These are phyloP conservation scores for Drosophila tanythrix DNA, from an alignment of 2,888 invertebrate species.

Conservation along the genomic window DNA sequence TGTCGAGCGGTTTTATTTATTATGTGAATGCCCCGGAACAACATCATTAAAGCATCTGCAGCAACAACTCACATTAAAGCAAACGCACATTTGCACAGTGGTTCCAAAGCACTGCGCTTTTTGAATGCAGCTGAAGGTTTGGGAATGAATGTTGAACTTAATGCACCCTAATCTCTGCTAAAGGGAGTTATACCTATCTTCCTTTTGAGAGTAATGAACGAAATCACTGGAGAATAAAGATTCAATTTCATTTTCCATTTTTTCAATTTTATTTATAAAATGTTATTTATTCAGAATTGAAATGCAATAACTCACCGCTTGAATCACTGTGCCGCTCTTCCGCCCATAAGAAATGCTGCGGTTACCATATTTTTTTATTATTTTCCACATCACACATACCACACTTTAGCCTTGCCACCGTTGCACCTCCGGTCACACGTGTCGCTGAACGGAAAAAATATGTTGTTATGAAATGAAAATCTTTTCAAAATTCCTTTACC, in stretches of 20 bases:
- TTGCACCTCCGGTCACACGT: constrained; percentile 29
- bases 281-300: background rate
- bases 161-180: background rate
- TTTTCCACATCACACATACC: constrained; percentile 61
- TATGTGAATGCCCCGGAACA: constrained; percentile 51
- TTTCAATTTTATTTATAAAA: background rate
- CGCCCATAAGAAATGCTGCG: constrained; percentile 30
- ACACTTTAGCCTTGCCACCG: constrained; percentile 41
- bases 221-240: background rate
- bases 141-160: background rate
- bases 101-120: constrained; percentile 17
- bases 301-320: background rate
- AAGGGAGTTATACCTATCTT: background rate
- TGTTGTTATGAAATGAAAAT: constrained; percentile 72
- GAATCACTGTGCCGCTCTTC: constrained; percentile 27
- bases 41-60: constrained; percentile 51
- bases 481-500: constrained; percentile 70
- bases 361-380: constrained; percentile 24
- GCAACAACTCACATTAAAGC: constrained; percentile 26
- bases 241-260: background rate
- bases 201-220: background rate
- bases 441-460: constrained; percentile 43
- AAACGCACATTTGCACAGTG: constrained; percentile 44
- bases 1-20: constrained; percentile 59
- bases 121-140: background rate